Conservation (phyloP, 2,113 vertebrate genomes). For the Raja brachyura region DNA sequence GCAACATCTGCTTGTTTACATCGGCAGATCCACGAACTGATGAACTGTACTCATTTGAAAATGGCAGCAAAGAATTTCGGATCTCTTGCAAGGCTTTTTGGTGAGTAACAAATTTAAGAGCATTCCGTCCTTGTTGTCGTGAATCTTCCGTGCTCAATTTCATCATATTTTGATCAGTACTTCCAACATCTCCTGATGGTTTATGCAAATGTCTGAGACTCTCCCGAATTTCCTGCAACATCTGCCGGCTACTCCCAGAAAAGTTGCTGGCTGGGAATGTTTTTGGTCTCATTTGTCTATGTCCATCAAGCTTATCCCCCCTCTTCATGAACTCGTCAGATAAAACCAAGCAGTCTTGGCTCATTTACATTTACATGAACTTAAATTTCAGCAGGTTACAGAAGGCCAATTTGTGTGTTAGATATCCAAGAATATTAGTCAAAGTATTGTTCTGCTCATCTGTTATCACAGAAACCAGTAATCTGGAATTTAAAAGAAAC, state of each 20-base stretch:
- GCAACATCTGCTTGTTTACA: slow-evolving; percentile 75
- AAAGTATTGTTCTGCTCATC: slow-evolving; percentile 12
- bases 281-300: slow-evolving; percentile 97
- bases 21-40: slow-evolving; percentile 61
- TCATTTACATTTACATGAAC: slow-evolving; percentile 42
- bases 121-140: slow-evolving; percentile 75
- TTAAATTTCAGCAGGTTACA: slow-evolving; percentile 43
- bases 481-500: not conserved
- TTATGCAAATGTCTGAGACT: slow-evolving; percentile 86
- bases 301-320: slow-evolving; percentile 90
- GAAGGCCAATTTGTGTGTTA: not conserved
- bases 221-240: slow-evolving; percentile 95
- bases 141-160: slow-evolving; percentile 75
- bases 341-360: slow-evolving; percentile 56
- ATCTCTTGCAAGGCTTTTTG: slow-evolving; percentile 92
- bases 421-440: not conserved
- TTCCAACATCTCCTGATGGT: slow-evolving; percentile 72
- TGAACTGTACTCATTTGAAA: slow-evolving; percentile 71
- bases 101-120: slow-evolving; percentile 74
- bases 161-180: slow-evolving; percentile 61
- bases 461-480: not conserved
- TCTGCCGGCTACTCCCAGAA: slow-evolving; percentile 88
- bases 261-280: slow-evolving; percentile 92
- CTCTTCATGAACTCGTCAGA: slow-evolving; percentile 98
- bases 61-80: slow-evolving; percentile 82